Evolutionary conservation across 2,888 invertebrate species (phyloP), one percentile per base, ranked within the genome.

Genomic region (Hyposoter dolosus): DNA sequence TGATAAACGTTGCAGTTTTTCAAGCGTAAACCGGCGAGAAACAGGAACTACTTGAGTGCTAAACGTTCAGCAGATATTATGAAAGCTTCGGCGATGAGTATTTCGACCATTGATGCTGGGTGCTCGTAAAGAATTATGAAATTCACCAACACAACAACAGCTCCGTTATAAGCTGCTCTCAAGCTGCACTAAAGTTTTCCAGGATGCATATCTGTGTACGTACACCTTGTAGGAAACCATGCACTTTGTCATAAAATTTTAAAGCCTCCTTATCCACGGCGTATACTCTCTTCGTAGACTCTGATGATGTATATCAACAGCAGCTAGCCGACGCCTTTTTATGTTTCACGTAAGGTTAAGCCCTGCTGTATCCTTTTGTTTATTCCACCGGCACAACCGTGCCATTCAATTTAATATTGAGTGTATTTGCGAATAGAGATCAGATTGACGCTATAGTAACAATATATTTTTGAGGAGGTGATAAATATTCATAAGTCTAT

Each of bases 1-100:
- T 77, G 86, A 86, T 86, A 74, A 86, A 83, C 83, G 68, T 50
- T 74, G 83, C 74, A 74, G 81, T 81, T 68, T 86, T 53, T 40
- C 40, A 40, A 77, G 77, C 74, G 80, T 50, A 19, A 12, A 65
- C 15, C 28, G 43, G 10, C n/a, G 53, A 77, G 47, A 35, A 82
- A 68, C 43, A 23, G 19, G n/a, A 43, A 43, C 75, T 76, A 50
- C 76, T 77, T 40, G 60, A 17, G 35, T 47, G 75, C 69, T 76
- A 82, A 82, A 76, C 81, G 66, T 72, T 71, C n/a, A n/a, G 40
- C n/a, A 65, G 63, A 17, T 71, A 47, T 47, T 72, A 79, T 65
- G 23, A 47, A 76, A 32, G 7, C 56, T 45, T 35, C 23, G 12
- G 47, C 40, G 69, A 68, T 69, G 68, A 60, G 56, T 60, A 56